A percentile compares a stretch with the other conserved stretches of the same genome.
phyloP scores from a whole-genome alignment of 2,797 vertebrate species.

The Myotis vivesi region DNA sequence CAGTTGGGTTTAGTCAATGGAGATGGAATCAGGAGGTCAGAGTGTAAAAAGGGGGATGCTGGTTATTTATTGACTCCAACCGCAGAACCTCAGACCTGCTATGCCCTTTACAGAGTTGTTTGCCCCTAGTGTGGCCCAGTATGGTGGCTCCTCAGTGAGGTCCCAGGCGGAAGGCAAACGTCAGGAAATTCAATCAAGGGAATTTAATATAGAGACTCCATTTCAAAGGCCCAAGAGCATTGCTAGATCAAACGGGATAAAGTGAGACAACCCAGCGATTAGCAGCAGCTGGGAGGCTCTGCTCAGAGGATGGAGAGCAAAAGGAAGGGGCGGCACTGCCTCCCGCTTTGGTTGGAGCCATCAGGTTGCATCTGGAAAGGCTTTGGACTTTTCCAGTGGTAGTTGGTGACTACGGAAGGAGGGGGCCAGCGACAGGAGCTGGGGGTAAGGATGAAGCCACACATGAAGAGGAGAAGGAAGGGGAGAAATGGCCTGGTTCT shows the following conservation, averaged over 20 bases:
- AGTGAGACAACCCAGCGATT: not conserved
- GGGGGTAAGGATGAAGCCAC: not conserved
- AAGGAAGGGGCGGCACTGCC: no score
- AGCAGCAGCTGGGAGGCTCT: not conserved
- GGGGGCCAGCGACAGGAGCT: not conserved
- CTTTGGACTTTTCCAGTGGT: not conserved
- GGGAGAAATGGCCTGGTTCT: not conserved
- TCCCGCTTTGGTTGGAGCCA: not conserved
- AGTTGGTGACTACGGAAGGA: not conserved
- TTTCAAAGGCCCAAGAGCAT: not conserved
- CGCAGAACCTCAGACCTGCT: not conserved
- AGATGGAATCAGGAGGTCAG: not conserved
- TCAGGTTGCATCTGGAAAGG: not conserved
- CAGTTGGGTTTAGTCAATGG: not conserved
- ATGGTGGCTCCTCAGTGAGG: not conserved
- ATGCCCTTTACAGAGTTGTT: no score
- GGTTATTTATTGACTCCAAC: not conserved
- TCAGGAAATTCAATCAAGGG: not conserved
- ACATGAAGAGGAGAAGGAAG: not conserved
- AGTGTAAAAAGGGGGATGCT: not conserved
- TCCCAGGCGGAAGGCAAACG: not conserved
- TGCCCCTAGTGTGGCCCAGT: not conserved
- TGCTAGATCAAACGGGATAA: not conserved
- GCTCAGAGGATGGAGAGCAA: fast-evolving
- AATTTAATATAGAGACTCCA: not conserved